Evolutionary conservation across 2,113 vertebrate genomes (phyloP).

Genomic region (Nicator chloris): DNA sequence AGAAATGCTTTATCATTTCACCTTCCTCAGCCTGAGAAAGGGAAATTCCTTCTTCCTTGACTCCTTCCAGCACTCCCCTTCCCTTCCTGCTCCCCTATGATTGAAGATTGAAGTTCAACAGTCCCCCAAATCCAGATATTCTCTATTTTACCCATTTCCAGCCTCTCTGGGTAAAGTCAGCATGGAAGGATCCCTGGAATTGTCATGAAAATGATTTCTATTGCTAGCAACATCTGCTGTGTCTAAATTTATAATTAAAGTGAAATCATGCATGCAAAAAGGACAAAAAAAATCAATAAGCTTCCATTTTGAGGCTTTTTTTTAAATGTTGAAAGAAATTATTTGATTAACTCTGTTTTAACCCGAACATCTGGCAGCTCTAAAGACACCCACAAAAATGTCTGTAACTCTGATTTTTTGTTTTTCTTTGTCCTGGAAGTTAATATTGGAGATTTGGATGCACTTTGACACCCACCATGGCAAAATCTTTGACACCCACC

Average conservation of each 20-base stretch:
- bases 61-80: not conserved
- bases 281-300: not conserved
- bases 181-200: not conserved
- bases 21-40: not conserved
- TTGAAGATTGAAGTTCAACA: not conserved
- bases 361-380: conserved; percentile 45
- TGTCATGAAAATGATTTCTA: conserved; percentile 31
- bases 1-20: not conserved
- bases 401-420: not conserved
- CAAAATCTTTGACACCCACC: not conserved
- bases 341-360: conserved; percentile 56
- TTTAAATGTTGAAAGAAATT: not conserved
- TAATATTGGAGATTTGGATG: not conserved
- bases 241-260: conserved; percentile 65
- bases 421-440: not conserved
- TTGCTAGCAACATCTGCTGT: conserved; percentile 60
- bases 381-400: not conserved
- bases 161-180: not conserved
- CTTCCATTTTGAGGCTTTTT: not conserved
- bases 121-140: not conserved
- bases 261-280: conserved; percentile 46
- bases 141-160: not conserved
- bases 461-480: not conserved
- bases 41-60: not conserved
- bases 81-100: not conserved